Evolutionary conservation across 2,113 vertebrate species (phyloP).

Genomic region (Cichladusa arquata): DNA sequence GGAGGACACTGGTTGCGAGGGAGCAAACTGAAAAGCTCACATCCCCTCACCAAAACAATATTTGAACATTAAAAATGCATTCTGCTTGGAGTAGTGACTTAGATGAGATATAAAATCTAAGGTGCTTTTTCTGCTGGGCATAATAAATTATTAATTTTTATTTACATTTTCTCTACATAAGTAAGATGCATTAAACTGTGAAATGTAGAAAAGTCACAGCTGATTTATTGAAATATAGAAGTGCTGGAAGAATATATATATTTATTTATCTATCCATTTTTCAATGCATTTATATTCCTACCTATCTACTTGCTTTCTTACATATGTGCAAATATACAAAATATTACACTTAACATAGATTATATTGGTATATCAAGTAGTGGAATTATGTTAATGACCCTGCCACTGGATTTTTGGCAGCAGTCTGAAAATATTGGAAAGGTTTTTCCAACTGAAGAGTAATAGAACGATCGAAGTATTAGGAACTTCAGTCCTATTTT

Average conservation of each 20-base stretch:
- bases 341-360: background rate
- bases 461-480: too few species aligned
- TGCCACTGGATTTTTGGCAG: too few species aligned
- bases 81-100: slow-evolving; percentile 26
- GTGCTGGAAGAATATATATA: slow-evolving; percentile 20
- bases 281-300: background rate
- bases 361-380: background rate
- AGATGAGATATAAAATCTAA: background rate
- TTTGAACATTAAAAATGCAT: background rate
- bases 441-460: too few species aligned
- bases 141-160: slow-evolving; percentile 61
- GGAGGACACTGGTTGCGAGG: background rate
- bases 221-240: slow-evolving; percentile 46
- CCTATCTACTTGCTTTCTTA: background rate
- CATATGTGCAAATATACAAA: background rate
- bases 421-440: too few species aligned
- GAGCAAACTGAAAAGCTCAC: background rate
- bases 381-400: background rate
- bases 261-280: background rate
- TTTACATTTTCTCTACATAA: slow-evolving; percentile 59
- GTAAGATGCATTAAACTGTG: slow-evolving; percentile 43
- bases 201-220: slow-evolving; percentile 36
- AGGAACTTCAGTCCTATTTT: too few species aligned
- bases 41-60: background rate
- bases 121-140: slow-evolving; percentile 9